Percentiles rank a stretch among this genome's conserved stretches.
Evolutionary conservation across 2,888 invertebrate genomes (phyloP).

Genomic region (Heterodera filipjevi): DNA sequence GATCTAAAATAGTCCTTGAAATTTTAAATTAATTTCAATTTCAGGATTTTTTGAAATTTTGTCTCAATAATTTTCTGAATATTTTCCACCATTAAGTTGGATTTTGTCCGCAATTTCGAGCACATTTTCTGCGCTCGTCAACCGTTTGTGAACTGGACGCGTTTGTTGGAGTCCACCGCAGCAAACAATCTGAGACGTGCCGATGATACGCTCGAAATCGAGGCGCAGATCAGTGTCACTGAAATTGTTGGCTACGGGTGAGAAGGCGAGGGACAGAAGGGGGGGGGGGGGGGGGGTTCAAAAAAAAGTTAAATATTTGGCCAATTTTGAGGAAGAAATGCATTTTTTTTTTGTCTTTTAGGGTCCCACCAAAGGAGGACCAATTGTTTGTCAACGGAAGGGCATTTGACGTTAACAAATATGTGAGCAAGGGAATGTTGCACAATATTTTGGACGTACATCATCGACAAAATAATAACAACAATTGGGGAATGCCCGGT

Average conservation of each 20-base stretch:
- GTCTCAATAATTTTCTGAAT: no score
- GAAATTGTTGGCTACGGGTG: constrained; percentile 28
- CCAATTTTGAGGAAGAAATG: no score
- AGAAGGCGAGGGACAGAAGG: neutral
- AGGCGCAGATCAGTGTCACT: constrained; percentile 22
- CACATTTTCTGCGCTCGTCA: constrained; percentile 26
- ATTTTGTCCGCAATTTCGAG: constrained; percentile 24
- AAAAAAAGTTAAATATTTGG: no score
- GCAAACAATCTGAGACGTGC: neutral
- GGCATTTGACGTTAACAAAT: constrained; percentile 28
- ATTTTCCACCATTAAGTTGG: neutral
- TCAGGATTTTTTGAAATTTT: no score
- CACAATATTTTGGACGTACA: neutral
- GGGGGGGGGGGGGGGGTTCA: no score
- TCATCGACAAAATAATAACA: no score
- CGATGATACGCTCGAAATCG: constrained; percentile 13
- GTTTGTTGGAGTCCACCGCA: constrained; percentile 17
- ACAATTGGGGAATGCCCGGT: no score
- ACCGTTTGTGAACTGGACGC: constrained; percentile 26
- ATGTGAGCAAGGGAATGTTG: neutral
- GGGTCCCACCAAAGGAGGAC: constrained; percentile 27
- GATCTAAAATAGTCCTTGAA: no score
- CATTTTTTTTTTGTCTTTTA: no score
- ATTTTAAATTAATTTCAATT: no score
- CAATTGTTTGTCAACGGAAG: constrained; percentile 27